Evolutionary conservation across 2,888 invertebrate species (phyloP).

Genomic region (Cephalotes varians): DNA sequence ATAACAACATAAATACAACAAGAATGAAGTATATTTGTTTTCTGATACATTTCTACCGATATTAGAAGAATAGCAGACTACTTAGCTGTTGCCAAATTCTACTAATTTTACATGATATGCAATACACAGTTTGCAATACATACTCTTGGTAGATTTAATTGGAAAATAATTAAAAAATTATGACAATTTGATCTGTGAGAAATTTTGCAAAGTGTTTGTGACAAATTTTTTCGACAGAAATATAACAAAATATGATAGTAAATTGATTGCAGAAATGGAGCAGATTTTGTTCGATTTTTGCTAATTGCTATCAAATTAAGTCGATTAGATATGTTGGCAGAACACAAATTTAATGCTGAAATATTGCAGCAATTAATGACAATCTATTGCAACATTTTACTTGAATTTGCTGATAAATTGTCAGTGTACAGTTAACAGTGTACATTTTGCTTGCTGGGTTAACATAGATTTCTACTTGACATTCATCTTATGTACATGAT

Average conservation of each 20-base stretch:
- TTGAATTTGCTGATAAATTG: neutral
- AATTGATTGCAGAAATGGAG: neutral
- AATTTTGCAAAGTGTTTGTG: neutral
- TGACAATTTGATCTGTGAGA: neutral
- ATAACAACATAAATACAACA: too few species aligned
- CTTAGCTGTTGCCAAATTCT: too few species aligned
- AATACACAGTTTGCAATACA: too few species aligned
- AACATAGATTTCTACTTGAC: neutral
- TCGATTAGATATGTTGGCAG: neutral
- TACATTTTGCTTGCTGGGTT: neutral
- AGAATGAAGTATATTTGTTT: too few species aligned
- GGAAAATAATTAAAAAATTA: neutral
- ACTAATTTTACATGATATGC: too few species aligned
- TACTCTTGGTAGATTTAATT: too few species aligned
- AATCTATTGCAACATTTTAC: neutral
- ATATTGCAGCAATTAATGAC: neutral
- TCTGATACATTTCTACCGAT: too few species aligned
- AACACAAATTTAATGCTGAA: neutral
- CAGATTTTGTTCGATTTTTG: neutral
- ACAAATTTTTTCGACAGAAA: neutral
- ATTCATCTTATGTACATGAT: conserved; percentile 2
- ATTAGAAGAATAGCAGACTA: too few species aligned
- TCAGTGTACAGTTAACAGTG: neutral
- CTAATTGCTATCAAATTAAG: neutral
- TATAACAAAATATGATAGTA: neutral